Percentiles rank a stretch among this genome's conserved stretches.
These are phyloP conservation scores for Schizopygopsis malacanthus DNA, from an alignment of 2,797 vertebrate genomes.

Conservation along the genomic window DNA sequence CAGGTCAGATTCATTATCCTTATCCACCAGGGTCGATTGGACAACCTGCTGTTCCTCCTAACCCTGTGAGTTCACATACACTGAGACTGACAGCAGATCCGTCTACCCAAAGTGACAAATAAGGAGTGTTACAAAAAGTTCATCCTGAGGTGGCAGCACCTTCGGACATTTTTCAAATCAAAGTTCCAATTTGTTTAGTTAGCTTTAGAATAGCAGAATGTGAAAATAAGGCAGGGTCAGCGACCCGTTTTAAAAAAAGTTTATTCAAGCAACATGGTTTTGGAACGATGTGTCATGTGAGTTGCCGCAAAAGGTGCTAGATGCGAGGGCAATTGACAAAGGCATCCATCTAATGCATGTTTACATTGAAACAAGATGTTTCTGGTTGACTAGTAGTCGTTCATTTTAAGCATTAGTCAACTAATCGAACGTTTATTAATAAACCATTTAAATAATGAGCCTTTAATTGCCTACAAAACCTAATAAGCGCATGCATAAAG, in stretches of 20 bases:
- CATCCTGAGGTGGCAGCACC: not conserved
- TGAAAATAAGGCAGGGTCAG: not conserved
- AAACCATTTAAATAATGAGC: too few relatives aligned
- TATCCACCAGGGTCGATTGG: conserved; percentile 59
- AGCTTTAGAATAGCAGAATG: not conserved
- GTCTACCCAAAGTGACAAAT: not conserved
- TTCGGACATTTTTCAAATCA: not conserved
- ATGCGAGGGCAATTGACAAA: not conserved
- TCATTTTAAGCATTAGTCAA: too few relatives aligned
- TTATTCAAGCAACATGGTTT: not conserved
- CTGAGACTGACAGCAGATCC: not conserved
- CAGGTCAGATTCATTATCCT: conserved; percentile 56
- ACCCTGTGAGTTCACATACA: conserved; percentile 45
- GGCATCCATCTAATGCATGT: not conserved
- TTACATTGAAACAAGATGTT: not conserved
- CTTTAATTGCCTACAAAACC: too few relatives aligned
- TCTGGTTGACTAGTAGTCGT: too few relatives aligned
- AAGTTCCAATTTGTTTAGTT: not conserved
- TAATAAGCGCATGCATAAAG: too few relatives aligned
- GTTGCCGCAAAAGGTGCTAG: not conserved
- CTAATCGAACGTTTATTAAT: too few relatives aligned
- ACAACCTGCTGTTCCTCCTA: conserved; percentile 56
- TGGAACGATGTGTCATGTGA: not conserved
- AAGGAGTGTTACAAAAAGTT: not conserved
- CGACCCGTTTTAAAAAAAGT: not conserved